Evolutionary conservation across 2,888 invertebrate genomes (phyloP).

Genomic region (Strigamia transsilvanica): DNA sequence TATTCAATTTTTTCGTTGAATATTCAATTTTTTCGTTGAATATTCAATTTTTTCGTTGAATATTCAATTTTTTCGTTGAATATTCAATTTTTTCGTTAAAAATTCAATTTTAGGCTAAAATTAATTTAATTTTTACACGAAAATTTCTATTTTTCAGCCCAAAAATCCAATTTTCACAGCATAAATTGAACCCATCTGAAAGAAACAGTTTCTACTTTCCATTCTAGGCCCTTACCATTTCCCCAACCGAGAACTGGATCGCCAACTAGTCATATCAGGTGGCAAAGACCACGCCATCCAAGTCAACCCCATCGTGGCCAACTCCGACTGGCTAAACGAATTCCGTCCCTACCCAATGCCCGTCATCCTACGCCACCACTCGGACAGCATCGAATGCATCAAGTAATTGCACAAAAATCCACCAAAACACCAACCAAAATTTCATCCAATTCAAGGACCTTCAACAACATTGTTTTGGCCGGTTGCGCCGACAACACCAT

Average conservation of each 20-base stretch:
- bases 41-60: too few relatives aligned
- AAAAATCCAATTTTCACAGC: too few relatives aligned
- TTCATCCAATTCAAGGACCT: neutral
- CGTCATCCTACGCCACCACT: neutral
- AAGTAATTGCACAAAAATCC: neutral
- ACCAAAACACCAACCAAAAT: neutral
- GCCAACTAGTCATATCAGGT: slow-evolving; percentile 13
- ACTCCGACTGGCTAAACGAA: neutral
- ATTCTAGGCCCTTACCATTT: neutral
- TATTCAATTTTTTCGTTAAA: too few relatives aligned
- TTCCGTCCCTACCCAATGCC: slow-evolving; percentile 1
- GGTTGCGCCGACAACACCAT: slow-evolving; percentile 37
- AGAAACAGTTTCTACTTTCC: too few relatives aligned
- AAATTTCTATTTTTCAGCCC: too few relatives aligned
- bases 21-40: too few relatives aligned
- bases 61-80: too few relatives aligned
- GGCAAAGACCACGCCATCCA: slow-evolving; percentile 29
- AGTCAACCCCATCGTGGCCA: slow-evolving; percentile 34
- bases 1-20: too few relatives aligned
- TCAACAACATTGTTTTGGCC: neutral
- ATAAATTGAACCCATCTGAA: neutral
- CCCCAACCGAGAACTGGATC: neutral
- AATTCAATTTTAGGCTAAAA: too few relatives aligned
- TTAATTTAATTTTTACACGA: too few relatives aligned
- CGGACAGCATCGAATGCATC: slow-evolving; percentile 8